phyloP scores from a whole-genome alignment of 2,888 invertebrate species.

The Lochmaea capreae region DNA sequence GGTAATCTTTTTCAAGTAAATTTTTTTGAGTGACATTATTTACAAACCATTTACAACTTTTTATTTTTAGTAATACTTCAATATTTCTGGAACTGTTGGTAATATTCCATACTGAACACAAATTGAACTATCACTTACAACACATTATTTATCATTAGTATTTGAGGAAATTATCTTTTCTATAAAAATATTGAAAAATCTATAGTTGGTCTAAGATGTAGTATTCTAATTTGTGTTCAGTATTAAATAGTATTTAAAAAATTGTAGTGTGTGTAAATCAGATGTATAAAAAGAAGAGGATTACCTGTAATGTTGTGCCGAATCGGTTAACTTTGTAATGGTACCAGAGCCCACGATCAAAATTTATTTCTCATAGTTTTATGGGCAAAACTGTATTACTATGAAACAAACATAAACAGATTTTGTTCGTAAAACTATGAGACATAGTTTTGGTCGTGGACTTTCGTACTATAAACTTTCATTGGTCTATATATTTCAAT shows the following conservation, averaged over 20 bases:
- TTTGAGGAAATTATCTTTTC: too few relatives aligned
- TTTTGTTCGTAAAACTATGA: neutral
- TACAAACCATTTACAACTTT: too few relatives aligned
- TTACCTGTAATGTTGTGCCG: neutral
- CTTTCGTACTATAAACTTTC: slow-evolving; percentile 1
- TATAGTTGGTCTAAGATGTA: neutral
- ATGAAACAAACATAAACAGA: neutral
- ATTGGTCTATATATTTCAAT: slow-evolving; percentile 4
- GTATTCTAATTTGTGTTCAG: neutral
- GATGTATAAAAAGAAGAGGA: neutral
- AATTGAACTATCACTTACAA: too few relatives aligned
- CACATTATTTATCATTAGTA: too few relatives aligned
- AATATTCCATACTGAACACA: too few relatives aligned
- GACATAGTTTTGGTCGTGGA: neutral
- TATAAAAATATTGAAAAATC: too few relatives aligned
- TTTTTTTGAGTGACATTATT: too few relatives aligned
- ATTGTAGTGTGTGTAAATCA: neutral
- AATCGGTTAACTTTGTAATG: neutral
- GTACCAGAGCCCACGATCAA: neutral
- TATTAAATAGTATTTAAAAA: neutral
- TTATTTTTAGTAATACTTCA: too few relatives aligned
- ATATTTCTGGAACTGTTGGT: too few relatives aligned
- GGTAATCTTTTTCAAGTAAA: too few relatives aligned
- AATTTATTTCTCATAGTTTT: neutral
- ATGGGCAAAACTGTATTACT: neutral